Conservation (phyloP, 1,140 invertebrate species). For the Paraescarpia echinospica region DNA sequence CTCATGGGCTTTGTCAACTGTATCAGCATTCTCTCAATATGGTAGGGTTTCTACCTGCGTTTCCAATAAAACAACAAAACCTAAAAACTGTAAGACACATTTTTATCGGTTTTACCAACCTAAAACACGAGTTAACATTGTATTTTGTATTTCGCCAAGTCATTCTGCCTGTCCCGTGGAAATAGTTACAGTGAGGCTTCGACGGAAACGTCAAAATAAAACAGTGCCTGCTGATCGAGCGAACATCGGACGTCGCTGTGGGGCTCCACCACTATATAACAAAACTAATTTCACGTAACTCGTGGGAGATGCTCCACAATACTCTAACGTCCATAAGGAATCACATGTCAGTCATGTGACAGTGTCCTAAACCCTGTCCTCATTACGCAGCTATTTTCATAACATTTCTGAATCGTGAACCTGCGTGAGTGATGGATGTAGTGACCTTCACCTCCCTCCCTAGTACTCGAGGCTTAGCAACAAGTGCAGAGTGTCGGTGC, state of each 20-base stretch:
- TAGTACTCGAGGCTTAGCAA: neutral
- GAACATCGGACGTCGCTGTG: neutral
- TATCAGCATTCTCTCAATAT: no score
- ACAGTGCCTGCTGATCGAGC: neutral
- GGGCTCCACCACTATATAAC: neutral
- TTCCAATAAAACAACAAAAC: no score
- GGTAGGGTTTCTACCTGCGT: no score
- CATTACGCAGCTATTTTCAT: neutral
- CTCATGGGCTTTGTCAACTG: no score
- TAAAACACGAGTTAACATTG: neutral
- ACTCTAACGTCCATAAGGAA: neutral
- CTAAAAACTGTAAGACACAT: neutral
- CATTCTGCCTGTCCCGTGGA: neutral
- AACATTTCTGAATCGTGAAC: neutral
- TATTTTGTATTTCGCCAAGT: neutral
- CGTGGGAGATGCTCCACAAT: neutral
- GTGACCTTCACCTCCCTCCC: neutral
- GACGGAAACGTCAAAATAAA: neutral
- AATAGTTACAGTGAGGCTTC: neutral
- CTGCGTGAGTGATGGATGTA: neutral
- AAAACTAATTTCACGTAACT: neutral
- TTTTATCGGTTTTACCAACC: neutral
- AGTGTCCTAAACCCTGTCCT: neutral
- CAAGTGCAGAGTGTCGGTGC: neutral
- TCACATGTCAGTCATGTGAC: conserved; percentile 4